phyloP scores from a whole-genome alignment of 1,140 invertebrate genomes.

The Trichonephila clavata region DNA sequence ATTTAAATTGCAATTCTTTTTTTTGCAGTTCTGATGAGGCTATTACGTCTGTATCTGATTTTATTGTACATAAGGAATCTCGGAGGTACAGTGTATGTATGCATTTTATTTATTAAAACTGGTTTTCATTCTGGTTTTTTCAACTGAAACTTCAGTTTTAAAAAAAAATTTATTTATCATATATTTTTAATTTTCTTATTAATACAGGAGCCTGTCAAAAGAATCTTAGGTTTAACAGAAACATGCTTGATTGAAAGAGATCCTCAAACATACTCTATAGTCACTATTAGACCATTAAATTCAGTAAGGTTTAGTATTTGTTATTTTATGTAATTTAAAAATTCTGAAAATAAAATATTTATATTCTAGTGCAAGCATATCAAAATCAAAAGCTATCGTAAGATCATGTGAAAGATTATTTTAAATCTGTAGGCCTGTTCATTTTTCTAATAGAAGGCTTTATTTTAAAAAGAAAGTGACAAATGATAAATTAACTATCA shows the following conservation, averaged over 20 bases:
- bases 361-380: too few relatives aligned
- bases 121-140: background rate
- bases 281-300: constrained; percentile 91
- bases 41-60: constrained; percentile 95
- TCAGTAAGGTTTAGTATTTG: constrained; percentile 84
- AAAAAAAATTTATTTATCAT: background rate
- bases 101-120: constrained; percentile 1
- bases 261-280: constrained; percentile 96
- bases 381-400: too few relatives aligned
- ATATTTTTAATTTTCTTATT: background rate
- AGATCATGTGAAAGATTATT: too few relatives aligned
- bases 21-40: constrained; percentile 88
- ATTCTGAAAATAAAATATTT: background rate
- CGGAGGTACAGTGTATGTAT: constrained; percentile 84
- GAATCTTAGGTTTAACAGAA: constrained; percentile 97
- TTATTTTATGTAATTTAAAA: background rate
- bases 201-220: constrained; percentile 83
- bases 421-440: too few relatives aligned
- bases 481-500: too few relatives aligned
- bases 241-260: constrained; percentile 97
- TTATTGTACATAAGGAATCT: constrained; percentile 93
- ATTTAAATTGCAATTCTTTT: background rate
- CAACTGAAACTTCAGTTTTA: too few relatives aligned
- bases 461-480: too few relatives aligned
- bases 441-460: too few relatives aligned